Conservation (phyloP, 2,113 vertebrate species). For the Phoenicopterus ruber region DNA sequence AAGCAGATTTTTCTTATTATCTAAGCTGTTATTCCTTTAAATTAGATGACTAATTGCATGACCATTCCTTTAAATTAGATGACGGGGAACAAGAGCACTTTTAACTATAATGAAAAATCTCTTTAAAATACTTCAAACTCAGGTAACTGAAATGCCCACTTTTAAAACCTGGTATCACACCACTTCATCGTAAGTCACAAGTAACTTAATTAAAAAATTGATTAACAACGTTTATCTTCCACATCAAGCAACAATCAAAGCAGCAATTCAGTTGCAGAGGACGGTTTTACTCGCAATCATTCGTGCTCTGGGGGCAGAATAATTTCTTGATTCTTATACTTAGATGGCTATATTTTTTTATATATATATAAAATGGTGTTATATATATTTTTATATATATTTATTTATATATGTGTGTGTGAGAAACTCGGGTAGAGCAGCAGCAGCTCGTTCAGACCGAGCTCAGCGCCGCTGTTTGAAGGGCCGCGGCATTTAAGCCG, state of each 20-base stretch:
- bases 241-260: background rate
- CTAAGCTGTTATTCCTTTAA: background rate
- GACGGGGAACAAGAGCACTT: background rate
- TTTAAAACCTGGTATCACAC: background rate
- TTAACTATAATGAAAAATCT: background rate
- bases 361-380: too few relatives aligned
- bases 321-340: background rate
- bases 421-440: background rate
- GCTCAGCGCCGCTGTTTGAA: accelerated
- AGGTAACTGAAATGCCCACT: background rate
- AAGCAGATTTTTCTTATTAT: slow-evolving; percentile 12
- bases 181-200: background rate
- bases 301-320: background rate
- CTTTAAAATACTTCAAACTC: background rate
- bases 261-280: background rate
- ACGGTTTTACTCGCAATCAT: background rate
- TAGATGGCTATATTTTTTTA: background rate
- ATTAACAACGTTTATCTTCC: background rate
- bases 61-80: background rate
- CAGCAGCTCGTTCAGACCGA: background rate
- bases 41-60: slow-evolving; percentile 21
- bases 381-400: background rate
- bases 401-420: background rate
- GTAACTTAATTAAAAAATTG: background rate
- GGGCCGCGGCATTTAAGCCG: background rate